Conservation (phyloP, 2,888 invertebrate genomes). For the Torymus aiolomorphi region DNA sequence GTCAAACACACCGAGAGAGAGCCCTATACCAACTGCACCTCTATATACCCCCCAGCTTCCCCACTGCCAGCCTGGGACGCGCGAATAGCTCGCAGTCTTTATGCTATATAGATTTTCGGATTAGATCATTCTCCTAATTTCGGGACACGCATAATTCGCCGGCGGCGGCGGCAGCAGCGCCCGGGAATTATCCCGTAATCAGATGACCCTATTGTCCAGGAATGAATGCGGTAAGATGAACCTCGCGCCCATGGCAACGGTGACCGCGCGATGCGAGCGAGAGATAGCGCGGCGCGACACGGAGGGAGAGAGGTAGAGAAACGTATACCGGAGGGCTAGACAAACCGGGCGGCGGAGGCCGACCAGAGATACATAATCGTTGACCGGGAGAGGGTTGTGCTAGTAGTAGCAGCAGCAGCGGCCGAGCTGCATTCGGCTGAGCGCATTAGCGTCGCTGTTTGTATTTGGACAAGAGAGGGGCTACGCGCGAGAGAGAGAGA, state of each 20-base stretch:
- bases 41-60: too few relatives aligned
- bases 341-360: slow-evolving; percentile 10
- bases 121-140: slow-evolving; percentile 35
- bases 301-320: background rate
- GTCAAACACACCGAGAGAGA: too few relatives aligned
- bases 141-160: slow-evolving; percentile 15
- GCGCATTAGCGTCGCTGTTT: slow-evolving; percentile 71
- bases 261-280: background rate
- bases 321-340: slow-evolving; percentile 8
- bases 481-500: slow-evolving; percentile 45
- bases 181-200: slow-evolving; percentile 41
- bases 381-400: slow-evolving; percentile 20
- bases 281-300: background rate
- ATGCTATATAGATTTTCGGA: background rate
- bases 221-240: slow-evolving; percentile 48
- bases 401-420: too few relatives aligned
- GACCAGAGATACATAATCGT: slow-evolving; percentile 57
- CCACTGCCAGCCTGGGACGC: too few relatives aligned
- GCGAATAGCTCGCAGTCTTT: too few relatives aligned
- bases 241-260: background rate
- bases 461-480: slow-evolving; percentile 68
- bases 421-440: slow-evolving; percentile 42
- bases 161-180: background rate
- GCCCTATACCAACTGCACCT: too few relatives aligned
- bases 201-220: slow-evolving; percentile 37